phyloP scores from a whole-genome alignment of 2,888 invertebrate genomes.

The Balanococcus diminutus region DNA sequence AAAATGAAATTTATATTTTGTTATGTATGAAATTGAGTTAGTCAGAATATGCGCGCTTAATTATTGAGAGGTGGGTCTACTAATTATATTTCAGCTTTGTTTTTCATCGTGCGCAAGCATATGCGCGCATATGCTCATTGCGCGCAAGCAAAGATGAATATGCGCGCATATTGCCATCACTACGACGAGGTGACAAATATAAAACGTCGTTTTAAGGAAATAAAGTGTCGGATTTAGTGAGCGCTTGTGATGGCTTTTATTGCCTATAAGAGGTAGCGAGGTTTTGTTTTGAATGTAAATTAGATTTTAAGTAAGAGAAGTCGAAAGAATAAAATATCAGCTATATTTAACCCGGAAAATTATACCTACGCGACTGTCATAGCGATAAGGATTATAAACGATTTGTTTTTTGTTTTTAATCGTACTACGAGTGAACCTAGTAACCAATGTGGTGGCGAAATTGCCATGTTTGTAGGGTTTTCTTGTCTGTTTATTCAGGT shows the following conservation, averaged over 20 bases:
- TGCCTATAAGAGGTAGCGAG: background rate
- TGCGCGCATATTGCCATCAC: too few relatives aligned
- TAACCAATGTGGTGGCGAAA: background rate
- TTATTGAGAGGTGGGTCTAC: too few relatives aligned
- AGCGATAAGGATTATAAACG: background rate
- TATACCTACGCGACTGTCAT: background rate
- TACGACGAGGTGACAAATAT: background rate
- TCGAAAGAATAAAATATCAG: background rate
- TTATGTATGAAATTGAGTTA: too few relatives aligned
- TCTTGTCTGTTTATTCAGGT: background rate
- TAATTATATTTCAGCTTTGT: too few relatives aligned
- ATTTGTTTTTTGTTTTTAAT: too few relatives aligned
- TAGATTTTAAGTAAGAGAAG: background rate
- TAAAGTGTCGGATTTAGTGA: slow-evolving; percentile 5
- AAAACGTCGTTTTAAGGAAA: slow-evolving; percentile 1
- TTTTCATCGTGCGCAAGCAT: too few relatives aligned
- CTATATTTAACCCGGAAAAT: background rate
- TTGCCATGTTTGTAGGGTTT: background rate
- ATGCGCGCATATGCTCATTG: too few relatives aligned
- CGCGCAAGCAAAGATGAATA: too few relatives aligned
- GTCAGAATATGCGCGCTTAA: too few relatives aligned
- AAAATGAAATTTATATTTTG: too few relatives aligned
- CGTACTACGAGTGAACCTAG: too few relatives aligned
- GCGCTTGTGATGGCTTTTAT: background rate
- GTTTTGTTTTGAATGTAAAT: background rate